Evolutionary conservation across 2,888 invertebrate species (phyloP), one percentile per base, ranked within the genome.

Genomic region (Agapetus fuscipes): DNA sequence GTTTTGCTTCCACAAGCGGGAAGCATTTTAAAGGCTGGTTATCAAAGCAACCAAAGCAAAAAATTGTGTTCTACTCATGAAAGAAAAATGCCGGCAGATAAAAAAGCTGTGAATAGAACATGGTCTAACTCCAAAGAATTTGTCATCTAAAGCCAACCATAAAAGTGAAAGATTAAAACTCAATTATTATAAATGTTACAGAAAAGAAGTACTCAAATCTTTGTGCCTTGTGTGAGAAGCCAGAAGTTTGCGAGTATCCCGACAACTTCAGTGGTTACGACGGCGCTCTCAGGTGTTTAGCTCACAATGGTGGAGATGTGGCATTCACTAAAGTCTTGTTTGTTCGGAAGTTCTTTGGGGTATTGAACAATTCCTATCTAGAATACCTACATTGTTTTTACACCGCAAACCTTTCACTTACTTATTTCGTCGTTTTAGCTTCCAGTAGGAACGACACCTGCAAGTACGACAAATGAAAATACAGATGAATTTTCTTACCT

Each of bases 221-320:
- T 48, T 89, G 89, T 54, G 72, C 78, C 1, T 64, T 86, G 28
- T 89, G 89, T 55, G 81, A 84, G 54, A 73, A 83, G 49, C 85
- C 87, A 0, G 72, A 72, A 5, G 68, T 72, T 51, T 88, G 88
- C 54, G 76, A 85, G 57, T 84, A 84, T 49, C 85, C 87, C 1
- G 93, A 93, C 57, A 77, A 75, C 34, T 88, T 73, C 61, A 85
- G 88, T 12, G 90, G 91, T 2, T 89, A 90, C 56, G 83, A 85
- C 46, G 93, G 93, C 0, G 87, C 90, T 0, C 65, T 91, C 30
- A 68, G 80, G 16, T 93, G 93, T 58, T 62, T 93, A 43, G 80
- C 81, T 2, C 79, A 83, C 50, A 83, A 85, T 48, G 79, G 78
- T 2, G 91, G 90, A 0, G 80, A 91, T 51, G 79, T 93, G 2